Conservation (phyloP, 1,140 invertebrate genomes). For the Goniozus legneri region DNA sequence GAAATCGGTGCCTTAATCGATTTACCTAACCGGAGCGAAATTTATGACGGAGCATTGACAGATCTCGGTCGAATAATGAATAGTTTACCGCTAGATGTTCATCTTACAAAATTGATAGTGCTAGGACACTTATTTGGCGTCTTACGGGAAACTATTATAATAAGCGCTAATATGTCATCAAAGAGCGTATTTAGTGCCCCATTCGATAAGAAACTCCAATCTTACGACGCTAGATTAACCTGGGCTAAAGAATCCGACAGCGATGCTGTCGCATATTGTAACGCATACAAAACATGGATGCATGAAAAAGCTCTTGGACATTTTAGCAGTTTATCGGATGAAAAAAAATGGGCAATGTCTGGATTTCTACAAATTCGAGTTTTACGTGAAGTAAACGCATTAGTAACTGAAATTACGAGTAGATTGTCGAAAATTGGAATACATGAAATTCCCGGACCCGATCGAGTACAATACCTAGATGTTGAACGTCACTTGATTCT, state of each 20-base stretch:
- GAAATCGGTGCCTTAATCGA: conserved; percentile 74
- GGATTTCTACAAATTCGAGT: conserved; percentile 72
- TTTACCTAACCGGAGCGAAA: conserved; percentile 51
- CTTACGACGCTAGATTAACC: conserved; percentile 73
- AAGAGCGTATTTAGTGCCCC: conserved; percentile 78
- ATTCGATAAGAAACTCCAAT: conserved; percentile 66
- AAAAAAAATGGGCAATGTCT: conserved; percentile 67
- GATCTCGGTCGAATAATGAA: conserved; percentile 83
- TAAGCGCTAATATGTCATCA: conserved; percentile 79
- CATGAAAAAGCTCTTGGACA: conserved; percentile 30
- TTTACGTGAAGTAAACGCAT: conserved; percentile 68
- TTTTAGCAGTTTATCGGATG: conserved; percentile 39
- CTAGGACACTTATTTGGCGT: conserved; percentile 85
- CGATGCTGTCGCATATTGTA: conserved; percentile 79
- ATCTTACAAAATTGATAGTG: conserved; percentile 79
- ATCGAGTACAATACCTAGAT: conserved; percentile 45
- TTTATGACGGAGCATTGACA: conserved; percentile 83
- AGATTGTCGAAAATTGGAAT: conserved; percentile 61
- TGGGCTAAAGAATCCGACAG: conserved; percentile 82
- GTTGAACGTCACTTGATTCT: conserved; percentile 59
- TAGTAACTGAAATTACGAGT: conserved; percentile 66
- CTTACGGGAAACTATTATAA: conserved; percentile 81
- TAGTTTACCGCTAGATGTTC: conserved; percentile 77
- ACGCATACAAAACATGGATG: conserved; percentile 70
- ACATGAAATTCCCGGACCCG: conserved; percentile 35